Evolutionary conservation across 1,140 invertebrate species (phyloP).

Genomic region (Zaprionus davidi): DNA sequence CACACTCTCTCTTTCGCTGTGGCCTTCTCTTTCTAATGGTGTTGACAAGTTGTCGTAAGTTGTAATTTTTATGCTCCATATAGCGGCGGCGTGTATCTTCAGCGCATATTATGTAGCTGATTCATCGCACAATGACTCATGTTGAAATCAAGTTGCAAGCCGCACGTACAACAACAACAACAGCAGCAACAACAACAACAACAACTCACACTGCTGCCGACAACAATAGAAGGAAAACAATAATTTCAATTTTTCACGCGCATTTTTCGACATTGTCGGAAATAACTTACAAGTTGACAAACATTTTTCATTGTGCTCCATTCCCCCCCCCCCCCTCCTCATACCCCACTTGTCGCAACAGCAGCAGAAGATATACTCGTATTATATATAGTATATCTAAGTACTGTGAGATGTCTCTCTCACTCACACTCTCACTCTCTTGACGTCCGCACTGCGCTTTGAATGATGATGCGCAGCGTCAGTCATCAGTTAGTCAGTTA

Average conservation of each 20-base stretch:
- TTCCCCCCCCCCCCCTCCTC: not conserved
- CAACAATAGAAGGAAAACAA: conserved; percentile 50
- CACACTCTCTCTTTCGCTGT: not conserved
- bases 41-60: conserved; percentile 63
- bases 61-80: conserved; percentile 61
- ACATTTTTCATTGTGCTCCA: conserved; percentile 50
- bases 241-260: conserved; percentile 64
- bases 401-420: conserved; percentile 33
- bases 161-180: conserved; percentile 37
- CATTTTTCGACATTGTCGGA: conserved; percentile 56
- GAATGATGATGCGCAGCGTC: conserved; percentile 43
- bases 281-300: conserved; percentile 74
- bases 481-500: conserved; percentile 25
- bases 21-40: conserved; percentile 37
- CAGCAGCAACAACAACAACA: conserved; percentile 11
- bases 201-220: not conserved
- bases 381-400: conserved; percentile 28
- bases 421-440: not conserved
- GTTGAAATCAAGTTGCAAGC: conserved; percentile 57
- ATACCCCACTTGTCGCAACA: too few species aligned
- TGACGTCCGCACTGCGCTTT: conserved; percentile 10
- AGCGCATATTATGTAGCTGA: conserved; percentile 57
- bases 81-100: conserved; percentile 30
- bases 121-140: conserved; percentile 63
- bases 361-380: not conserved